Conservation (phyloP, 2,797 vertebrate genomes). For the Periparus ater region DNA sequence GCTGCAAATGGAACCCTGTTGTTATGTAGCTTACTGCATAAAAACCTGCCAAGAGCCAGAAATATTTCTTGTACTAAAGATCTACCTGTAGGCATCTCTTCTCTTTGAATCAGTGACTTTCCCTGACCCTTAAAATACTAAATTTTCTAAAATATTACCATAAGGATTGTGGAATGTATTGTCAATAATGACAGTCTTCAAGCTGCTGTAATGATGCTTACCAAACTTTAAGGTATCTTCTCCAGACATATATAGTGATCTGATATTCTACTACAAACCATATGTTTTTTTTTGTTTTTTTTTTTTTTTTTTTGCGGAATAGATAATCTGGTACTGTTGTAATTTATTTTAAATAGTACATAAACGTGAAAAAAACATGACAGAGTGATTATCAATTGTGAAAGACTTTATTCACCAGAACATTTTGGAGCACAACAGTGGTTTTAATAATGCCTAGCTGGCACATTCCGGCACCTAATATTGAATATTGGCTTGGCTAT, state of each 20-base stretch:
- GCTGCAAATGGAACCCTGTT: neutral
- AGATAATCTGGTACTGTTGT: neutral
- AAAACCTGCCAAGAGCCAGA: neutral
- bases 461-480: neutral
- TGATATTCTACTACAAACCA: neutral
- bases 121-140: neutral
- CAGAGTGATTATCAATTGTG: neutral
- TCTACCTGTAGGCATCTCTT: neutral
- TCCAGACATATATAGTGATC: neutral
- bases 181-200: neutral
- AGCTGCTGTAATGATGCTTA: neutral
- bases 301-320: neutral
- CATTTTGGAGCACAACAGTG: neutral
- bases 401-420: neutral
- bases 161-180: neutral
- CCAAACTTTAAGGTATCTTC: neutral
- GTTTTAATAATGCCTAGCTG: neutral
- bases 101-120: neutral
- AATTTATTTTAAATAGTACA: neutral
- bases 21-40: neutral
- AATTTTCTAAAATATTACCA: neutral
- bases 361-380: neutral
- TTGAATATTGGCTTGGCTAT: neutral
- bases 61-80: neutral
- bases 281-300: neutral